Evolutionary conservation across 2,888 invertebrate genomes (phyloP), one percentile per base, ranked within the genome.

Genomic region (Drosophila mimetica): DNA sequence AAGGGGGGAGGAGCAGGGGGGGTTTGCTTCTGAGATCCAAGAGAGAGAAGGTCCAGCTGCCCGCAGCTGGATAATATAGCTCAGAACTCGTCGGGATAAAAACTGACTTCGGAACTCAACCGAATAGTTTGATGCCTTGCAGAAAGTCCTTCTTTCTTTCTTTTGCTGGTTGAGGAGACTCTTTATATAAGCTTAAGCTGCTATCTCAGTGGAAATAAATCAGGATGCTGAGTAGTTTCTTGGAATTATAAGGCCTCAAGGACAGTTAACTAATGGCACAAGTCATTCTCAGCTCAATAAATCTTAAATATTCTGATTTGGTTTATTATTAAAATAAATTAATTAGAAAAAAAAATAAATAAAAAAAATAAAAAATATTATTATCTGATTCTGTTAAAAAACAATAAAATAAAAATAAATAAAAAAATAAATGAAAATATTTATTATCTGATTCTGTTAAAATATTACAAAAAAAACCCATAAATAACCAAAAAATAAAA

Each of bases 1-100:
- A 16, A 8, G 11, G 11, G 11, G 9, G 14, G 8, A 1, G n/a
- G 13, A 3, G 1, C 0, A 3, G 8, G n/a, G 22, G 22, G 9
- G 22, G 1, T 25, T 25, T n/a, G n/a, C n/a, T n/a, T n/a, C n/a
- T n/a, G n/a, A 28, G 44, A 4, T 16, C 14, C 44, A 25, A 41
- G 32, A 11, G 20, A 30, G 42, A 46, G 37, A 54, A 50, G 59
- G 44, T 63, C 50, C 75, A 77, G 71, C 77, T 81, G 82, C 60
- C 55, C 28, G 11, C 60, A 61, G 60, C 60, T 36, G 51, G 65
- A 34, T 59, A 44, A 30, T 16, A 28, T 41, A 18, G 30, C 51
- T 65, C 36, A 32, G 46, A 46, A 30, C 20, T 20, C 25, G 13
- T 25, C 34, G 34, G 42, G 30, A n/a, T 44, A 52, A 51, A 51